phyloP scores from a whole-genome alignment of 2,888 invertebrate species.

The Drosophila robusta region DNA sequence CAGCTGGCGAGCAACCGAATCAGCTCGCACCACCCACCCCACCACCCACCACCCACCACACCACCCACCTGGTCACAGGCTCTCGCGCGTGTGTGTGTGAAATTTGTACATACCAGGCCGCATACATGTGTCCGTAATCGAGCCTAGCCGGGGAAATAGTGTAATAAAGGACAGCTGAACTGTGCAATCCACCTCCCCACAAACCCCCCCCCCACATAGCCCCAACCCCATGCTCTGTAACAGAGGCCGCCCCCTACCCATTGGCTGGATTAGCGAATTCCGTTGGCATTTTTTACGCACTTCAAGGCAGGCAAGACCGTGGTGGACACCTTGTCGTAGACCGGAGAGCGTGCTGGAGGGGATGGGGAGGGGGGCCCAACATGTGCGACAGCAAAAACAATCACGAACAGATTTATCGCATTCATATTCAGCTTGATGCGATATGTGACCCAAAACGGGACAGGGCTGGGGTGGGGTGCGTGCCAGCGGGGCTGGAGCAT shows the following conservation, averaged over 20 bases:
- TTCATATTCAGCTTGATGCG: conserved; percentile 80
- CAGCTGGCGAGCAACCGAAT: conserved; percentile 33
- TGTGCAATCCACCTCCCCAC: conserved; percentile 3
- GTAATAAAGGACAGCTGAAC: conserved; percentile 78
- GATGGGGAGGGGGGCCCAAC: conserved; percentile 19
- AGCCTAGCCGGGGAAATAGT: conserved; percentile 64
- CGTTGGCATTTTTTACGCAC: conserved; percentile 73
- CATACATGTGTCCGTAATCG: conserved; percentile 72
- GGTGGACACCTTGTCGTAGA: conserved; percentile 67
- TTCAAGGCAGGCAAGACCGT: conserved; percentile 20
- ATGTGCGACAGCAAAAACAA: conserved; percentile 80
- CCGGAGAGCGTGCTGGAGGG: not conserved
- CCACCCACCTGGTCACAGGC: conserved; percentile 52
- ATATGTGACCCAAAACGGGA: conserved; percentile 65
- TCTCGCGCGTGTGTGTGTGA: conserved; percentile 23
- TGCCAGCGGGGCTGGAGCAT: conserved; percentile 19
- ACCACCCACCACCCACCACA: conserved; percentile 60
- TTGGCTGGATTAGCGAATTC: conserved; percentile 77
- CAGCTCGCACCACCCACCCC: conserved; percentile 3
- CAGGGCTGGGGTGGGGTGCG: conserved; percentile 11
- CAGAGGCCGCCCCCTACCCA: conserved; percentile 14
- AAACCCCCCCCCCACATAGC: not conserved
- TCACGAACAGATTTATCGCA: conserved; percentile 84
- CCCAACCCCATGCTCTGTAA: not conserved
- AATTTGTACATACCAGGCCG: conserved; percentile 35